Evolutionary conservation across 2,888 invertebrate species (phyloP).

Genomic region (Lobophora halterata): DNA sequence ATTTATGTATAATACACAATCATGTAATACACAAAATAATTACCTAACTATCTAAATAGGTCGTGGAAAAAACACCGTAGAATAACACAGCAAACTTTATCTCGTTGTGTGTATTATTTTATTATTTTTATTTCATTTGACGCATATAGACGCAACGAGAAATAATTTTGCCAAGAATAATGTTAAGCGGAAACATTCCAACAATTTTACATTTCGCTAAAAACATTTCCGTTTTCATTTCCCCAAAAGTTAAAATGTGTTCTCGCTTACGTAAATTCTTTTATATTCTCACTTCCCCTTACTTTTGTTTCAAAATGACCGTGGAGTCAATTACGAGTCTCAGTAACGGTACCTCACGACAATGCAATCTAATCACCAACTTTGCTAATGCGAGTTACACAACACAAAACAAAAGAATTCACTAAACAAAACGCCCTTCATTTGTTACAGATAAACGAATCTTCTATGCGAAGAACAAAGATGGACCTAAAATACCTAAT

Average conservation of each 20-base stretch:
- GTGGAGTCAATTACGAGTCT: conserved; percentile 42
- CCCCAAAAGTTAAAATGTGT: conserved; percentile 14
- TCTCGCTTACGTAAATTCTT: conserved; percentile 26
- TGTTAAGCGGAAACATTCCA: conserved; percentile 1
- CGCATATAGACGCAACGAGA: neutral
- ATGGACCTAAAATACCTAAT: conserved; percentile 75
- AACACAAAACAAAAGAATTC: conserved; percentile 46
- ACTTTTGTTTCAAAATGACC: conserved; percentile 35
- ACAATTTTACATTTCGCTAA: conserved; percentile 8
- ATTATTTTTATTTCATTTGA: neutral
- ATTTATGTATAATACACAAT: no score
- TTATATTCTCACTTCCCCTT: conserved; percentile 27
- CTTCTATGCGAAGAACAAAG: conserved; percentile 58
- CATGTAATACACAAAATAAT: no score
- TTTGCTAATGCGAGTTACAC: conserved; percentile 44
- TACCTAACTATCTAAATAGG: no score
- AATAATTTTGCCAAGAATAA: neutral
- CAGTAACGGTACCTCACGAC: conserved; percentile 44
- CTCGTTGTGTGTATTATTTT: no score
- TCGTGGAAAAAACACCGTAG: no score
- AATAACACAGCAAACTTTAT: no score
- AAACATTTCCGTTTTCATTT: conserved; percentile 14
- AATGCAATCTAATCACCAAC: conserved; percentile 51
- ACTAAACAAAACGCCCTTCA: conserved; percentile 49
- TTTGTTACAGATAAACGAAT: conserved; percentile 78